These are phyloP conservation scores for Centropus unirufus DNA, from an alignment of 2,113 vertebrate genomes.

Conservation along the genomic window DNA sequence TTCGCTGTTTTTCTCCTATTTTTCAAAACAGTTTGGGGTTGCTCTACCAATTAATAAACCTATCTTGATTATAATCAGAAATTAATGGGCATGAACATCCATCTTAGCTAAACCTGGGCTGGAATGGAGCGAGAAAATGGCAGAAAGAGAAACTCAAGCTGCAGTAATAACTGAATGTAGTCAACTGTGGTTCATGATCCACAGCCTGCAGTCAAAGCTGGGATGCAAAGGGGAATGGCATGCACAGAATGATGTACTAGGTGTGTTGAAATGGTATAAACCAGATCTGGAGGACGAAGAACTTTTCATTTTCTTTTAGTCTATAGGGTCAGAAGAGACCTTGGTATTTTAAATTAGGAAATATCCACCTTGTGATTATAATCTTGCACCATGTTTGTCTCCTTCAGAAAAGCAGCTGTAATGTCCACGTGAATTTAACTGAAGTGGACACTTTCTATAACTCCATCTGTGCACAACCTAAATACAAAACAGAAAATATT, in stretches of 20 bases:
- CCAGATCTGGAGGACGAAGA: neutral
- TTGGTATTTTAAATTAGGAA: neutral
- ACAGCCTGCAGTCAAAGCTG: neutral
- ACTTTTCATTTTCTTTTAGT: neutral
- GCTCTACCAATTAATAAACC: neutral
- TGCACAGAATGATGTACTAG: fast-evolving
- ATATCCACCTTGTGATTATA: neutral
- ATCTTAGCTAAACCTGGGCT: neutral
- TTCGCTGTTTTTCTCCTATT: neutral
- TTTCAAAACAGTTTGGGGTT: neutral
- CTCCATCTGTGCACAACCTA: neutral
- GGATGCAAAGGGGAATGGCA: neutral
- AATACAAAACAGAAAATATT: neutral
- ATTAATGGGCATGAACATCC: neutral
- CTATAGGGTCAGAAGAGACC: neutral
- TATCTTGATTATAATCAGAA: neutral
- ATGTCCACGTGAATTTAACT: fast-evolving
- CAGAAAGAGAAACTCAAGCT: neutral
- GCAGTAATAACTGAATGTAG: neutral
- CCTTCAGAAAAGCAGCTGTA: neutral
- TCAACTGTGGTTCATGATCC: neutral
- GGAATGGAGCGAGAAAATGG: neutral
- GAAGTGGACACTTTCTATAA: fast-evolving
- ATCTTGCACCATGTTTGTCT: neutral
- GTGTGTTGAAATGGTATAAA: fast-evolving